A percentile compares a stretch with the other conserved stretches of the same genome.
phyloP scores from a whole-genome alignment of 2,888 invertebrate genomes.

The Agonopterix subpropinquella region DNA sequence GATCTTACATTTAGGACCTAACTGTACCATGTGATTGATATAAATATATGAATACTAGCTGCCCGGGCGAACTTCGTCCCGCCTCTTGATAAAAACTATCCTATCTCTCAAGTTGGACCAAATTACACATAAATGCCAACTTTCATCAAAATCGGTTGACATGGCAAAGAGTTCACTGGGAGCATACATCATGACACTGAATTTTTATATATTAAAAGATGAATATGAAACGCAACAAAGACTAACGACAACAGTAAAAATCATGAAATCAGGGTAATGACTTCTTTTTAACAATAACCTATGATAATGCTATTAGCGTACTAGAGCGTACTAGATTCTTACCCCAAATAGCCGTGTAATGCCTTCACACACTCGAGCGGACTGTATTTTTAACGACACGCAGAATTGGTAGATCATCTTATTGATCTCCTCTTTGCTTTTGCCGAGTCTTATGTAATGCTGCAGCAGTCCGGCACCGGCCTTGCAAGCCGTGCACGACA shows the following conservation, averaged over 20 bases:
- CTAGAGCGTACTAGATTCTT: conserved; percentile 41
- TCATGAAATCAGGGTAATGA: background rate
- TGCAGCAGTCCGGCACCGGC: conserved; percentile 90
- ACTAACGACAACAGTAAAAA: background rate
- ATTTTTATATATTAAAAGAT: too few species aligned
- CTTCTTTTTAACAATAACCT: background rate
- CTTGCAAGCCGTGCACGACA: conserved; percentile 93
- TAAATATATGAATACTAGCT: too few species aligned
- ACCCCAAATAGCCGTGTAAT: conserved; percentile 89
- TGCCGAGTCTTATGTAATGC: conserved; percentile 90
- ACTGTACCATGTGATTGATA: too few species aligned
- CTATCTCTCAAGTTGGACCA: too few species aligned
- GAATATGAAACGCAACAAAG: background rate
- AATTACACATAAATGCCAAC: too few species aligned
- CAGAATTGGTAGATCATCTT: conserved; percentile 91
- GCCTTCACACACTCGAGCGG: conserved; percentile 91
- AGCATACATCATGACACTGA: too few species aligned
- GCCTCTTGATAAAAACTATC: too few species aligned
- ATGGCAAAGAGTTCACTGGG: too few species aligned
- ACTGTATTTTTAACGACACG: conserved; percentile 90
- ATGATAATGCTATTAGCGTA: background rate
- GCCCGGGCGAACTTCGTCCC: too few species aligned
- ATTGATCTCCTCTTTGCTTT: conserved; percentile 89
- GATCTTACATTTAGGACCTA: too few species aligned
- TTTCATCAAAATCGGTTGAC: too few species aligned